A percentile compares a stretch with the other conserved stretches of the same genome.
phyloP scores from a whole-genome alignment of 2,797 vertebrate genomes.

The Moxostoma hubbsi region DNA sequence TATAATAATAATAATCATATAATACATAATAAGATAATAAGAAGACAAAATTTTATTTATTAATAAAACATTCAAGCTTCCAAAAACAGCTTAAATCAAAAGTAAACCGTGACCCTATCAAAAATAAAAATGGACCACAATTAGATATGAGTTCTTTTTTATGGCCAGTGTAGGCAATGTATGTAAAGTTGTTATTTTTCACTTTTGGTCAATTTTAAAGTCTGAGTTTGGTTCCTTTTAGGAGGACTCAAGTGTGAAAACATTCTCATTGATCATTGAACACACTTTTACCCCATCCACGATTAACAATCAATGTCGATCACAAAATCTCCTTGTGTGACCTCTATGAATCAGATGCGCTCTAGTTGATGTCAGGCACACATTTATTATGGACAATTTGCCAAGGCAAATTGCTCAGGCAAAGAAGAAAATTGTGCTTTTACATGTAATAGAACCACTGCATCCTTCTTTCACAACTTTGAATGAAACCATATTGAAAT shows the following conservation, averaged over 20 bases:
- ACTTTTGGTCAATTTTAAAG: no score
- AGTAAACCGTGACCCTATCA: no score
- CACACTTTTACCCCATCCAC: neutral
- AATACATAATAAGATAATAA: no score
- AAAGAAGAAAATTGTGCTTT: neutral
- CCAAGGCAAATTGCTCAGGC: neutral
- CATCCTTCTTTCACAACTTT: conserved; percentile 20
- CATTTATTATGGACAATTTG: neutral
- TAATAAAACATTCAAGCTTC: no score
- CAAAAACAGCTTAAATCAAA: no score
- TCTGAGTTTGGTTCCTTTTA: neutral
- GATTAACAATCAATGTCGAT: neutral
- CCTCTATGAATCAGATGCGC: conserved; percentile 5
- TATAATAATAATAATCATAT: no score
- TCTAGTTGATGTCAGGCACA: neutral
- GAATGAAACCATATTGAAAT: conserved; percentile 52
- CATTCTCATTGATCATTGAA: neutral
- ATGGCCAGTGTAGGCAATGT: no score
- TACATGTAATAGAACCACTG: neutral
- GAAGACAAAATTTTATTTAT: no score
- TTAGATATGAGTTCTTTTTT: no score
- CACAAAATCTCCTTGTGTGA: neutral
- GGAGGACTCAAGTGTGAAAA: no score
- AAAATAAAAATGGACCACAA: no score
- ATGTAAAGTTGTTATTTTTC: no score